A percentile compares a stretch with the other conserved stretches of the same genome.
Conservation (phyloP, 2,888 invertebrate genomes). For the Mechanitis messenoides region DNA sequence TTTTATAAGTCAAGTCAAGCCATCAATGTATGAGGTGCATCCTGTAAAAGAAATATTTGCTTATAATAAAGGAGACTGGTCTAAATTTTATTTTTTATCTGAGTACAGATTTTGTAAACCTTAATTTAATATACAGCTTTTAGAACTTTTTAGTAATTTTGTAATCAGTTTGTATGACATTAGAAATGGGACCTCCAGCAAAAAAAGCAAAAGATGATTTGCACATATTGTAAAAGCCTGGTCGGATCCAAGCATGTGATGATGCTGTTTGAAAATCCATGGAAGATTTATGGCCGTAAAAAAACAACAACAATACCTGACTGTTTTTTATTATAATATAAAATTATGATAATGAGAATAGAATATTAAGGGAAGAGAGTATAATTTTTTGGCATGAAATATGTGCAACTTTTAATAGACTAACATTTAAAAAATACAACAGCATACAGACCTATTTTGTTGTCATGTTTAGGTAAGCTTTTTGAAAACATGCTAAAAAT, state of each 20-base stretch:
- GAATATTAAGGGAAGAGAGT: conserved; percentile 17
- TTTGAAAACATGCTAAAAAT: conserved; percentile 27
- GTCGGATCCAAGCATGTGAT: conserved; percentile 22
- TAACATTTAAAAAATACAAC: conserved; percentile 11
- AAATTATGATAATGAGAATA: conserved; percentile 23
- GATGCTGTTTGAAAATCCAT: conserved; percentile 20
- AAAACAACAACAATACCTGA: conserved; percentile 13
- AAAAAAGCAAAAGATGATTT: conserved; percentile 9
- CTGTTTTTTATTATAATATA: conserved; percentile 24
- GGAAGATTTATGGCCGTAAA: conserved; percentile 14
- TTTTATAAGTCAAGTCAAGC: conserved; percentile 17
- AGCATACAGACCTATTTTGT: conserved; percentile 25
- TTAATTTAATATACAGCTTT: conserved; percentile 7
- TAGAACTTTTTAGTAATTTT: conserved; percentile 13
- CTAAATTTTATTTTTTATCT: conserved; percentile 17
- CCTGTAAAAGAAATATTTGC: conserved; percentile 17
- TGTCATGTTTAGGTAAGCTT: conserved; percentile 26
- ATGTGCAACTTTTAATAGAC: conserved; percentile 24
- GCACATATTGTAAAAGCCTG: conserved; percentile 1
- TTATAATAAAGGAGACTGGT: conserved; percentile 27
- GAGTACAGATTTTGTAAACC: conserved; percentile 16
- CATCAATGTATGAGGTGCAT: conserved; percentile 24
- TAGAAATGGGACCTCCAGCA: conserved; percentile 5
- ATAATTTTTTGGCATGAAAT: conserved; percentile 21
- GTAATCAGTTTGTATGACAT: conserved; percentile 10